Conservation (phyloP, 2,797 vertebrate genomes). For the Australoheros facetus region DNA sequence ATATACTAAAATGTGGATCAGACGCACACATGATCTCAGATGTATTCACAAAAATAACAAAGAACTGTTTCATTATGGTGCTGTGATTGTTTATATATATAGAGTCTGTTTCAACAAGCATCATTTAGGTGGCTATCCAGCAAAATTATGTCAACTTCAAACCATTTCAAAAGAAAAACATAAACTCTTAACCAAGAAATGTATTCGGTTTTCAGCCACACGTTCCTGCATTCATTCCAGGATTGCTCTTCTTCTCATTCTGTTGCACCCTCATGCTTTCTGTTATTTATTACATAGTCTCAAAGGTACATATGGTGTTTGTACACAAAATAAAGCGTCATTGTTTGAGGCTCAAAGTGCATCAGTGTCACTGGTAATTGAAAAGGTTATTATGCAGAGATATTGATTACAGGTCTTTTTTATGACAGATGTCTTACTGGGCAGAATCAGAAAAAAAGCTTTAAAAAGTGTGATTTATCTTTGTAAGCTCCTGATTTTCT, state of each 20-base stretch:
- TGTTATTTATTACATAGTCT: neutral
- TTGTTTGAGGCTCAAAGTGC: neutral
- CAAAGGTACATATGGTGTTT: neutral
- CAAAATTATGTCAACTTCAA: neutral
- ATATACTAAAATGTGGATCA: neutral
- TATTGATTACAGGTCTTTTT: too few species aligned
- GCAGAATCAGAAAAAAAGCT: neutral
- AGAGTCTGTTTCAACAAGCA: neutral
- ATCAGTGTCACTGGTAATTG: neutral
- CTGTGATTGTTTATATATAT: neutral
- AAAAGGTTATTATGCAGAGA: too few species aligned
- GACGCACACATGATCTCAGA: neutral
- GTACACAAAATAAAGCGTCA: neutral
- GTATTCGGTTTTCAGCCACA: neutral
- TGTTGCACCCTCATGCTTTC: neutral
- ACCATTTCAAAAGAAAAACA: neutral
- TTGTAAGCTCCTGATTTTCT: neutral
- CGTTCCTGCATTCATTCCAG: slow-evolving; percentile 3
- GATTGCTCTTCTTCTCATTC: neutral
- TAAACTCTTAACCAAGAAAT: neutral
- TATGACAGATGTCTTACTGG: neutral
- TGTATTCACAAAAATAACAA: neutral
- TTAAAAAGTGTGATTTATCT: neutral
- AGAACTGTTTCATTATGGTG: neutral
- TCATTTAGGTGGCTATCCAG: neutral